Conservation (phyloP, 2,888 invertebrate species). For the Volucella bombylans region DNA sequence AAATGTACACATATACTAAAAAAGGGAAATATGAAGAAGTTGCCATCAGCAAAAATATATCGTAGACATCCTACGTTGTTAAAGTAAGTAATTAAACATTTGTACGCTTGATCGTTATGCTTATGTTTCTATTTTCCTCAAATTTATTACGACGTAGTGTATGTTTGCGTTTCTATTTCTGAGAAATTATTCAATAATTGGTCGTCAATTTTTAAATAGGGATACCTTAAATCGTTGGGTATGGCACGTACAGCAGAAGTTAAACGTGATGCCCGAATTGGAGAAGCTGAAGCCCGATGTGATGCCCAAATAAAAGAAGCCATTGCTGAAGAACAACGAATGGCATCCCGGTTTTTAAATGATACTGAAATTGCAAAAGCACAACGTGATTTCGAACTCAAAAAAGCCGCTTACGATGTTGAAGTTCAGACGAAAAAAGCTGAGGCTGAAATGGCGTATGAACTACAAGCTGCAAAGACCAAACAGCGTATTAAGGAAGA, state of each 20-base stretch:
- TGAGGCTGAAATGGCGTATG: conserved; percentile 96
- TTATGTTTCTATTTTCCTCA: too few relatives aligned
- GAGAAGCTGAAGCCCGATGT: conserved; percentile 96
- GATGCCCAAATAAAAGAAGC: conserved; percentile 92
- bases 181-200: background rate
- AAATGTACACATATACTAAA: too few relatives aligned
- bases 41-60: too few relatives aligned
- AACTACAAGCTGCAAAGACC: conserved; percentile 96
- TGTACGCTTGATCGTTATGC: too few relatives aligned
- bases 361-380: conserved; percentile 99
- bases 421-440: conserved; percentile 95
- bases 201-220: conserved; percentile 75
- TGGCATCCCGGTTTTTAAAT: conserved; percentile 96
- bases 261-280: conserved; percentile 97
- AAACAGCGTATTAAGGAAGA: conserved; percentile 98
- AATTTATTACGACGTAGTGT: too few relatives aligned
- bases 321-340: conserved; percentile 96
- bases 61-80: too few relatives aligned
- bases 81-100: too few relatives aligned
- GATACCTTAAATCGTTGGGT: conserved; percentile 95
- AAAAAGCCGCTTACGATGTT: conserved; percentile 97
- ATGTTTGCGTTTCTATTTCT: too few relatives aligned
- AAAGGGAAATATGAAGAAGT: too few relatives aligned
- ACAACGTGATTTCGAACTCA: conserved; percentile 96
- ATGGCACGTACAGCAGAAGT: conserved; percentile 97